Conservation (phyloP, 2,113 vertebrate species). For the Acrocephalus arundinaceus region DNA sequence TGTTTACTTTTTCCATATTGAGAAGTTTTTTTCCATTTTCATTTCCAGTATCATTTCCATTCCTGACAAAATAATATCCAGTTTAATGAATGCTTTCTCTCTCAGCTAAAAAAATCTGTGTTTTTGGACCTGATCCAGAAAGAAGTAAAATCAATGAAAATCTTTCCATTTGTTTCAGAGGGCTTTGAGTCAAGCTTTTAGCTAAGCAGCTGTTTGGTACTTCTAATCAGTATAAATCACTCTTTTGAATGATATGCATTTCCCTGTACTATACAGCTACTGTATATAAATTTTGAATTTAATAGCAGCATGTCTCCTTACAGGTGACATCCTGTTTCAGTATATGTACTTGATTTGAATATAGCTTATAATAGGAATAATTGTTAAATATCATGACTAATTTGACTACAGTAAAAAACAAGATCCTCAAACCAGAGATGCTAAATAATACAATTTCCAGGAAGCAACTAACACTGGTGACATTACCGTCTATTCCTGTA, state of each 20-base stretch:
- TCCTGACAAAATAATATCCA: neutral
- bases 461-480: conserved; percentile 5
- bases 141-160: conserved; percentile 39
- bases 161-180: conserved; percentile 36
- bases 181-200: conserved; percentile 20
- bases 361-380: neutral
- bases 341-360: neutral
- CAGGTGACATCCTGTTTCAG: neutral
- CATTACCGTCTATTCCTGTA: conserved; percentile 24
- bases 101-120: neutral
- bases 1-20: neutral
- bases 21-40: neutral
- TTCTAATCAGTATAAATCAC: neutral
- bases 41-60: no score
- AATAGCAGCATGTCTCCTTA: neutral
- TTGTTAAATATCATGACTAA: neutral
- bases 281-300: neutral
- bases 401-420: neutral
- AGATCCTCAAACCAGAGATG: neutral
- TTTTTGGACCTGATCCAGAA: neutral
- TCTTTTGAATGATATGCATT: neutral
- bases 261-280: neutral
- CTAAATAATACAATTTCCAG: neutral
- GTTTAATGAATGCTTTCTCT: neutral
- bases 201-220: neutral